phyloP scores from a whole-genome alignment of 2,797 vertebrate species.

The Sphenopsis melanotis region DNA sequence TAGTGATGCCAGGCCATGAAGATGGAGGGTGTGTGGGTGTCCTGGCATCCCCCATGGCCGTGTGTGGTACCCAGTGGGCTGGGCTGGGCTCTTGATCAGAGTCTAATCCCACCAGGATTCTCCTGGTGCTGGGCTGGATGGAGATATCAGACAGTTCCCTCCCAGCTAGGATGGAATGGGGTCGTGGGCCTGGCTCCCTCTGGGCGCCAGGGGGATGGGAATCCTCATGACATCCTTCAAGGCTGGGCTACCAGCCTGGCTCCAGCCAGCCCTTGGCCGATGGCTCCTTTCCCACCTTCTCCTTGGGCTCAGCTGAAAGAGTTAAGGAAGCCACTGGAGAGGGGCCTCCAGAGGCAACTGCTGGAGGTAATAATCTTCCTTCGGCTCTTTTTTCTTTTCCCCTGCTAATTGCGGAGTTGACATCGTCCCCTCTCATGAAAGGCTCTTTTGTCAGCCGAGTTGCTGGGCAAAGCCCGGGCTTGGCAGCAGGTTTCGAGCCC shows the following conservation, averaged over 20 bases:
- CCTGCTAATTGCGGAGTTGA: constrained; percentile 80
- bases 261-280: background rate
- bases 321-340: constrained; percentile 15
- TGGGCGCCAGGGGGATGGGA: rapidly evolving
- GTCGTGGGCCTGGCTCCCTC: background rate
- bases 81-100: background rate
- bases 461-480: constrained; percentile 74
- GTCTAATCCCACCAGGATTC: background rate
- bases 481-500: constrained; percentile 70
- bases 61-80: background rate
- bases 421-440: constrained; percentile 83
- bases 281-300: background rate
- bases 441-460: constrained; percentile 79
- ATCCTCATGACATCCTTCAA: rapidly evolving
- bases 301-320: background rate
- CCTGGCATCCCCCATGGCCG: rapidly evolving
- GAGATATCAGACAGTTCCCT: background rate
- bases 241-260: background rate
- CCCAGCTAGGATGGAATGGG: background rate
- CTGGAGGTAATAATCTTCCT: constrained; percentile 74
- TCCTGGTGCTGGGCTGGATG: background rate
- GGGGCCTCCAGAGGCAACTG: constrained; percentile 41
- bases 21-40: background rate
- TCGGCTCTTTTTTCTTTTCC: constrained; percentile 59
- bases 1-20: background rate